Evolutionary conservation across 2,797 vertebrate genomes (phyloP), one percentile per base, ranked within the genome.

Genomic region (Taeniopygia guttata): DNA sequence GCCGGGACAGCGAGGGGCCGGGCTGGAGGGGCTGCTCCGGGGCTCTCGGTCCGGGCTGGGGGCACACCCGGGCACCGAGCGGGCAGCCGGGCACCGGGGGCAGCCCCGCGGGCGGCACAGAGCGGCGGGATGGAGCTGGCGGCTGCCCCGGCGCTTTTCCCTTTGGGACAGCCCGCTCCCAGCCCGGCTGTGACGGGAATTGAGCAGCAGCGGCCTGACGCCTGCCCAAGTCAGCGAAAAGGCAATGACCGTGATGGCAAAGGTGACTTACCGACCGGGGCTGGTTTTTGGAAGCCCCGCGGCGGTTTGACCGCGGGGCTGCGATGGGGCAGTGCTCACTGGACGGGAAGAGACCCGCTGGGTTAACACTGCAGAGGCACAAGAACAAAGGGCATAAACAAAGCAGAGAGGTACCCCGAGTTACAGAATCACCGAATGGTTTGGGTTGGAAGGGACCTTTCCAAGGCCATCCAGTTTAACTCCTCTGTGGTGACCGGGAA

Each of bases 201-300:
- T 22, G 22, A 67, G 64, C 46, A 12, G 60, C 67, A 16, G 90
- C 30, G 18, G 56, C 48, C 77, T 13, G 36, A 17, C 4, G 10
- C 30, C 15, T 12, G 70, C 42, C 29, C 6, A 26, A 40, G 21
- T 7, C 27, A 23, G n/a, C 13, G 14, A 23, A 36, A 59, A 32
- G 76, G 63, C 54, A 10, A 0, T 19, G 15, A 2, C 6, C 4
- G 0, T 13, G 43, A 6, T 34, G 4, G 2, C 18, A 7, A 8
- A 3, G 2, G 3, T 2, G 30, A 10, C 22, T 27, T 10, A 3
- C 26, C 2, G 69, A 8, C 22, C 17, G 48, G 11, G 59, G 29
- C 8, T 49, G 69, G 3, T 2, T 16, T 16, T 43, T 22, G 42
- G 20, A 45, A 54, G 43, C 5, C 52, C 26, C 34, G 6, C 16